Conservation (phyloP, 2,888 invertebrate species). For the Tenthredo notha region DNA sequence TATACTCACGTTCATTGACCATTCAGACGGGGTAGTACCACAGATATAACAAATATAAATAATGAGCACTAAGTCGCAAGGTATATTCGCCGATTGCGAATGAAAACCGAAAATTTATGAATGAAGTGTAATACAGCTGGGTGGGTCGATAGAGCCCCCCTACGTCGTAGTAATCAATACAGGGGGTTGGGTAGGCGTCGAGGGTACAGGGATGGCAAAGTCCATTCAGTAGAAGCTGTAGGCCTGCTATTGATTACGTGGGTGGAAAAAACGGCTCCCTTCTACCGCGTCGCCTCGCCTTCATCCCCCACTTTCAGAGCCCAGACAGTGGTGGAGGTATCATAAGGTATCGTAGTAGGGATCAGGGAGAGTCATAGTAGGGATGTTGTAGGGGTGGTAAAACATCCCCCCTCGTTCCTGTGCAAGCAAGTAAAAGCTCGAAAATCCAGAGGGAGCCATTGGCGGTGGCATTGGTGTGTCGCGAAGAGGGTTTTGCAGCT, state of each 20-base stretch:
- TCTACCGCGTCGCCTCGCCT: constrained; percentile 20
- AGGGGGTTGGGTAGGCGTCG: constrained; percentile 68
- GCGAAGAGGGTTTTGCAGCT: constrained; percentile 6
- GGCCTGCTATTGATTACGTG: constrained; percentile 76
- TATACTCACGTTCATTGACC: not conserved
- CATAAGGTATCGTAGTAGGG: constrained; percentile 10
- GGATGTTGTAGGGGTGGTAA: constrained; percentile 23
- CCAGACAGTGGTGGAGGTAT: constrained; percentile 32
- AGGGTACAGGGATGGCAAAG: constrained; percentile 72
- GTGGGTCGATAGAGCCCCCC: constrained; percentile 75
- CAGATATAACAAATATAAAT: not conserved
- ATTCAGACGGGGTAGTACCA: not conserved
- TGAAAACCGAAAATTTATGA: constrained; percentile 75
- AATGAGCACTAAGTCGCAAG: constrained; percentile 10
- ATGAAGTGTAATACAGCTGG: constrained; percentile 77
- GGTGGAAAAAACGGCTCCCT: constrained; percentile 64
- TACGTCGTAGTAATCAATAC: constrained; percentile 76
- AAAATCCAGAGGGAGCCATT: constrained; percentile 36
- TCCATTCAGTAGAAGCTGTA: constrained; percentile 76
- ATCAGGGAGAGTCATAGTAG: not conserved
- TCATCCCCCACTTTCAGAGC: constrained; percentile 18
- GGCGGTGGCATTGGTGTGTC: constrained; percentile 17
- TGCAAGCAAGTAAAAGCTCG: constrained; percentile 5
- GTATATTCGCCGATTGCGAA: constrained; percentile 34
- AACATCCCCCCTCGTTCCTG: not conserved